Base-by-base conservation (phyloP, 2,888 invertebrate species). In the Panopea generosa region DNA sequence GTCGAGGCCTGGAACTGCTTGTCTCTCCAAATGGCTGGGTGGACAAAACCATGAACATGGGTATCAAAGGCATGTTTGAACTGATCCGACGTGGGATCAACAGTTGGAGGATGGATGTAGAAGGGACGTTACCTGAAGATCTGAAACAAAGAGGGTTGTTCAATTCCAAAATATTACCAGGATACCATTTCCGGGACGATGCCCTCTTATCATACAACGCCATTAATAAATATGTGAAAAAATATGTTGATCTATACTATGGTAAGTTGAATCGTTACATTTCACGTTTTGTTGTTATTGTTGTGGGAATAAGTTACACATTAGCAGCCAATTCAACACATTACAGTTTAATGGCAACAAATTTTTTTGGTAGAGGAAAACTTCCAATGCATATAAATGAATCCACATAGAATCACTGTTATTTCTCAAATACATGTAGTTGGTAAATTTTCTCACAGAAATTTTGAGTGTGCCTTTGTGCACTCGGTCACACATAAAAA, bases 161-260 rank as follows among this genome's bases (percentile, higher is more conserved):
- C 14, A 92, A 93, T 77, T 82, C 84, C 9, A 85, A 90, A 11
- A 84, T 93, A 9, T 79, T 93, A 22, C 93, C 93, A 6, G 88
- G 92, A 63, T 93, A 93, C 86, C 92, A 92, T 43, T 93, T 93
- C 89, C 83, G 93, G 71, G 93, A 93, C 71, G 93, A 94, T 84
- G 93, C 93, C 0, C 63, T 93, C 26, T 83, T 91, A 0, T 76
- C 93, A 29, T 92, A 92, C 78, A 76, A 90, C n/a, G 91, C 91
- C 47, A 93, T 94, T 55, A 86, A 91, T 50, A 89, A 84, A 72
- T 94, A 93, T 82, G 93, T 93, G 52, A 86, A 83, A 26, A 90
- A 91, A 77, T 90, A 93, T 69, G 90, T 93, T 9, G 85, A 90
- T 6, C 84, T 92, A 22, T 92, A 93, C 82, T 93, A 93, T 80